Evolutionary conservation across 1,140 invertebrate genomes (phyloP).

Genomic region (Solen grandis): DNA sequence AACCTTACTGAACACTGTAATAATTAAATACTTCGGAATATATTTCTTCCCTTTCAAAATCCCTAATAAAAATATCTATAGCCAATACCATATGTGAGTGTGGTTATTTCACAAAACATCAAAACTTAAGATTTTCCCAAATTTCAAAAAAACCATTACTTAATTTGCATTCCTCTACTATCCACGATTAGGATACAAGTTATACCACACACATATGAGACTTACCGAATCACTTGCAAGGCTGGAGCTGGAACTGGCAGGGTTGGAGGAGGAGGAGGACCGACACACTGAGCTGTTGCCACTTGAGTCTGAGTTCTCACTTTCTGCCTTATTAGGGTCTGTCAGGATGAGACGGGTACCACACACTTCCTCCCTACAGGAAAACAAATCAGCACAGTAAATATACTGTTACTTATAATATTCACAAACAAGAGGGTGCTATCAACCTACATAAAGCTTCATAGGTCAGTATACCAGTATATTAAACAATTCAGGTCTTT

Average conservation of each 20-base stretch:
- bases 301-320: slow-evolving; percentile 75
- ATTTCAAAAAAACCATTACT: background rate
- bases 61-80: background rate
- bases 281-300: slow-evolving; percentile 76
- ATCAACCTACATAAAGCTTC: background rate
- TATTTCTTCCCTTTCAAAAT: background rate
- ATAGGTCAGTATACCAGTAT: background rate
- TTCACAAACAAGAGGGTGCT: background rate
- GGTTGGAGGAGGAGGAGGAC: slow-evolving; percentile 70
- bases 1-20: too few species aligned
- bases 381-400: background rate
- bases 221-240: slow-evolving; percentile 75
- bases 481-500: slow-evolving; percentile 5
- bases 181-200: background rate
- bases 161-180: background rate
- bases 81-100: background rate
- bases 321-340: slow-evolving; percentile 47
- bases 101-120: background rate
- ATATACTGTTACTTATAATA: background rate
- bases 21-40: background rate
- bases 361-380: background rate
- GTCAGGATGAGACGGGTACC: slow-evolving; percentile 26
- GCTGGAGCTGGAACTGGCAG: slow-evolving; percentile 68
- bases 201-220: slow-evolving; percentile 7
- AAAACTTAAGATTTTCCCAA: background rate